Conservation (phyloP, 2,888 invertebrate genomes). For the Halocaridina rubra region DNA sequence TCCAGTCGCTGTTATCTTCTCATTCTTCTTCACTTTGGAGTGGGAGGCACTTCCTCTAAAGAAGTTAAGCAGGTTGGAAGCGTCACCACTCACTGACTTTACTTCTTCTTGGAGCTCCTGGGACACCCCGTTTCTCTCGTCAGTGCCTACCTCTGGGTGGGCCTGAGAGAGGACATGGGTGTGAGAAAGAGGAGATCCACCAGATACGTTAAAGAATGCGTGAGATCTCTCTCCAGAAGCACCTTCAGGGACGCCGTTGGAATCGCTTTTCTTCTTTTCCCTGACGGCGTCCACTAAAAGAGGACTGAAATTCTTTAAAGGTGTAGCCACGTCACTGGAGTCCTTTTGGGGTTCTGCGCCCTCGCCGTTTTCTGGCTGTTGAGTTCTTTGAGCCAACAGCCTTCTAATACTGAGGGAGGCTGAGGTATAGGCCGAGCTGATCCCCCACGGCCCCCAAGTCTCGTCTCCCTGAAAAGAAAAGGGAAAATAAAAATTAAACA, state of each 20-base stretch:
- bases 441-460: constrained; percentile 41
- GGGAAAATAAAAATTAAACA: neutral
- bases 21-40: neutral
- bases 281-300: neutral
- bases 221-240: neutral
- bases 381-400: too few relatives aligned
- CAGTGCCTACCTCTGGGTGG: constrained; percentile 8
- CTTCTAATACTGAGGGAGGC: constrained; percentile 22
- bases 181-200: constrained; percentile 42
- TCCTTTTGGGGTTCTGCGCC: neutral
- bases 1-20: constrained; percentile 15
- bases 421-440: constrained; percentile 30
- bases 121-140: neutral
- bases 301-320: too few relatives aligned
- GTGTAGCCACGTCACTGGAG: neutral
- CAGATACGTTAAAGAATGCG: constrained; percentile 7
- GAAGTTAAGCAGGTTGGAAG: constrained; percentile 3
- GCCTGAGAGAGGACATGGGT: constrained; percentile 20
- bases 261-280: too few relatives aligned
- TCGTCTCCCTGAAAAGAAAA: neutral
- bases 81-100: neutral
- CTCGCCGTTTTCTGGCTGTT: too few relatives aligned
- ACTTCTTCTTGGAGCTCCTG: too few relatives aligned
- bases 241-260: neutral
- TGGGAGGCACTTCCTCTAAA: neutral